Evolutionary conservation across 2,797 vertebrate genomes (phyloP), one percentile per base, ranked within the genome.

Genomic region (Fratercula arctica): DNA sequence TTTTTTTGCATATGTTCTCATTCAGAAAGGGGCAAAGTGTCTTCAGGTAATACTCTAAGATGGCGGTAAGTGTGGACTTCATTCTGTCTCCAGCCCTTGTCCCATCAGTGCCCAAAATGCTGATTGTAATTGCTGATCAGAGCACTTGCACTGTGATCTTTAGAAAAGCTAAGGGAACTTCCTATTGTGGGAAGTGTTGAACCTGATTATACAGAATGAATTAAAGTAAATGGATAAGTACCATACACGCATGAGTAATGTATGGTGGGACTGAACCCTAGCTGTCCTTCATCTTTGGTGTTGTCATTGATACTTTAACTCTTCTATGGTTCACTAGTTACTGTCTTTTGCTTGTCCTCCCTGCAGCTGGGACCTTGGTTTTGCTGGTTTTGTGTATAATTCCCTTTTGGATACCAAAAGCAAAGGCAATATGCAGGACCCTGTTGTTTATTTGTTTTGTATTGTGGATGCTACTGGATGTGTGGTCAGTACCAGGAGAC

Each of bases 171-270:
- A 24, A 25, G 21, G 20, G n/a, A 48, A 21, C 23, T 67, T 67
- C 8, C 23, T 43, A 0, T 33, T 54, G 9, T 37, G 26, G 29
- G 43, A 53, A 31, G 20, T n/a, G 23, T 12, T 2, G 2, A 56
- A 56, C 17, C 13, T 45, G 19, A 18, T 37, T 48, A 66, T 64
- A 64, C 12, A 26, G 50, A 37, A 39, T n/a, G 7, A 46, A 24
- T 64, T 13, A 14, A 31, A 31, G 16, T 46, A 35, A 72, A 59
- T 21, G 18, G 50, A 4, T 61, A 48, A 77, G 37, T 18, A 23
- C 7, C 46, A 1, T 4, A 16, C 23, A 37, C 4, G 3, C 8
- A 4, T 35, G 10, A 8, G 10, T 60, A 31, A 16, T 29, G 8
- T 29, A 3, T 48, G 35, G 20, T 20, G n/a, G 57, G 25, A 29